Evolutionary conservation across 2,113 vertebrate species (phyloP), one percentile per base, ranked within the genome.

Genomic region (Leiothrix lutea): DNA sequence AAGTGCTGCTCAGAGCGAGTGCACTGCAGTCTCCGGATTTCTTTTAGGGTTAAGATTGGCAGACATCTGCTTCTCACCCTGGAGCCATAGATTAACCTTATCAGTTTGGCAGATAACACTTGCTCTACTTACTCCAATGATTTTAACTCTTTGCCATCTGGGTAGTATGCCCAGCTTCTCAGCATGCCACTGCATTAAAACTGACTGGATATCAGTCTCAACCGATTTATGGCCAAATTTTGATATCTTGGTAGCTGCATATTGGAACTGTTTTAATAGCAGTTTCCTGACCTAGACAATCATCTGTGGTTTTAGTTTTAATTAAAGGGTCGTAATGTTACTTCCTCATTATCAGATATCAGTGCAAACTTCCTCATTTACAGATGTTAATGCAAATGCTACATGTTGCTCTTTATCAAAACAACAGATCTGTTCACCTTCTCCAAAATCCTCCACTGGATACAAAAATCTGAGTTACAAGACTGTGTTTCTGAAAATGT

Each of bases 201-300:
- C 26, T 24, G 54, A 24, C n/a, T 61, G 64, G 47, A 45, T 53
- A 61, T 53, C 38, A 51, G 5, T 61, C n/a, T 61, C n/a, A 29
- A 16, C 8, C 0, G 0, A 38, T 45, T 60, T 38, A 28, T 12
- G 26, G 33, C 28, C 28, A 45, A 20, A 45, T 0, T 45, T 33
- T 61, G 10, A 24, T 45, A 38, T 6, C 12, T 53, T 28, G 23
- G 54, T 38, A 33, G 10, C 33, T 44, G 21, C 24, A 44, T 18
- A 50, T 44, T 42, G 36, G 8, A 14, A 12, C 14, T 8, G 8
- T 28, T 53, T 69, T 36, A 45, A 51, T 36, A 33, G 45, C 14
- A 28, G 19, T 44, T 51, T 33, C 6, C 18, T 69, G 45, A 44
- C 11, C 36, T 42, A 58, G 33, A 36, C 7, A 67, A 14, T 44